phyloP scores from a whole-genome alignment of 2,113 vertebrate genomes.

The Phycodurus eques region DNA sequence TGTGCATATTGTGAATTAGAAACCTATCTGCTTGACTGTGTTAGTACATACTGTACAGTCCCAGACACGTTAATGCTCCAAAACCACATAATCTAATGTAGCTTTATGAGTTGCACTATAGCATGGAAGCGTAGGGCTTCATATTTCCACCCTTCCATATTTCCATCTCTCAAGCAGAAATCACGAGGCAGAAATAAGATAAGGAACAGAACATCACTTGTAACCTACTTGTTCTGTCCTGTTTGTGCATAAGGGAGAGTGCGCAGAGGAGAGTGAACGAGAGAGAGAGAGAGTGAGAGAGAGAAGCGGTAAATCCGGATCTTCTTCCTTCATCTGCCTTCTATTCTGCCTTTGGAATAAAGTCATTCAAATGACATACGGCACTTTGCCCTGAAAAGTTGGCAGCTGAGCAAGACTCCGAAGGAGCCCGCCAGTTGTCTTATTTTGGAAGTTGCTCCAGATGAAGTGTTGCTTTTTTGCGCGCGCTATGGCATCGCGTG shows the following conservation, averaged over 20 bases:
- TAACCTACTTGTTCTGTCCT: background rate
- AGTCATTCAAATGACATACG: background rate
- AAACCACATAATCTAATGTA: slow-evolving; percentile 59
- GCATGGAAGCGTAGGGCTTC: slow-evolving; percentile 34
- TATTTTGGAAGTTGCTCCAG: slow-evolving; percentile 30
- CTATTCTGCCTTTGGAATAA: slow-evolving; percentile 18
- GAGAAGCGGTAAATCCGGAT: slow-evolving; percentile 46
- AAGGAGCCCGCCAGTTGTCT: background rate
- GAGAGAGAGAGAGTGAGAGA: slow-evolving; percentile 32
- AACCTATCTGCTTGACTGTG: slow-evolving; percentile 39
- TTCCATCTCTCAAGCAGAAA: slow-evolving; percentile 34
- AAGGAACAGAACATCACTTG: background rate
- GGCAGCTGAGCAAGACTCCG: background rate
- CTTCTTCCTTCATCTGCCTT: background rate
- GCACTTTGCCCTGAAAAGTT: slow-evolving; percentile 7
- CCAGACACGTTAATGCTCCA: slow-evolving; percentile 67
- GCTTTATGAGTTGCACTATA: slow-evolving; percentile 51
- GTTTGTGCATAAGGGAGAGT: slow-evolving; percentile 9
- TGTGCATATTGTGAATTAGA: background rate
- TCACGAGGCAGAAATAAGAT: background rate
- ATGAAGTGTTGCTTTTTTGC: slow-evolving; percentile 1
- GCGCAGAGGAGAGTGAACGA: slow-evolving; percentile 37
- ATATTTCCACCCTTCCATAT: slow-evolving; percentile 33
- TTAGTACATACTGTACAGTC: background rate
- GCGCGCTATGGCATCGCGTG: slow-evolving; percentile 32